phyloP scores from a whole-genome alignment of 2,888 invertebrate genomes.

The Antitype chi region DNA sequence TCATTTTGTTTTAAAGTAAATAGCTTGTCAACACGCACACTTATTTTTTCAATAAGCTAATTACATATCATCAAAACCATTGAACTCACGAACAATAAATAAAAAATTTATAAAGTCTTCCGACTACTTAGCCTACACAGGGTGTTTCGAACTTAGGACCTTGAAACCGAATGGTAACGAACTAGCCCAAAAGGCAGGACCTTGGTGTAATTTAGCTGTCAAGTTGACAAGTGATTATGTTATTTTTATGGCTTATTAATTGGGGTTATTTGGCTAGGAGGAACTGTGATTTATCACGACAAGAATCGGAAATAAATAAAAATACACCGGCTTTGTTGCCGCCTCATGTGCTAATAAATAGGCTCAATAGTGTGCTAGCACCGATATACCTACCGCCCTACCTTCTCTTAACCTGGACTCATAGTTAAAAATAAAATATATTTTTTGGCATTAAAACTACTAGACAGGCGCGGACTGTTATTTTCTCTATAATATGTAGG shows the following conservation, averaged over 20 bases:
- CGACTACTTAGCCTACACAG: neutral
- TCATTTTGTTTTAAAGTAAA: no score
- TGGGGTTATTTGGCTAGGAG: slow-evolving; percentile 23
- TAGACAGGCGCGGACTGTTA: no score
- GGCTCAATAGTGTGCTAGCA: neutral
- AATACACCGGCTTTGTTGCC: neutral
- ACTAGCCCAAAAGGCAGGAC: slow-evolving; percentile 39
- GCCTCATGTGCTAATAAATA: slow-evolving; percentile 6
- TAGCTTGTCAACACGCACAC: no score
- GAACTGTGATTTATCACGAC: slow-evolving; percentile 21
- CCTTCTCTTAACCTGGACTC: no score
- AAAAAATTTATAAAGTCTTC: neutral
- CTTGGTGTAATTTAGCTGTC: slow-evolving; percentile 53
- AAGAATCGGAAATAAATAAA: neutral
- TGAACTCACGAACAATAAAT: slow-evolving; percentile 16
- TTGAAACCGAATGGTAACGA: slow-evolving; percentile 45
- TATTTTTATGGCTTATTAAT: slow-evolving; percentile 44
- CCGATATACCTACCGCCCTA: no score
- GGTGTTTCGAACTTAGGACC: slow-evolving; percentile 46
- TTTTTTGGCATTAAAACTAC: no score
- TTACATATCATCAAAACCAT: neutral
- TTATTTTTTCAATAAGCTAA: neutral
- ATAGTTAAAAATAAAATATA: no score
- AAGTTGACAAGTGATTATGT: slow-evolving; percentile 40
- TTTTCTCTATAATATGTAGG: no score